Evolutionary conservation across 1,140 invertebrate species (phyloP).

Genomic region (Himalopsyche phryganea): DNA sequence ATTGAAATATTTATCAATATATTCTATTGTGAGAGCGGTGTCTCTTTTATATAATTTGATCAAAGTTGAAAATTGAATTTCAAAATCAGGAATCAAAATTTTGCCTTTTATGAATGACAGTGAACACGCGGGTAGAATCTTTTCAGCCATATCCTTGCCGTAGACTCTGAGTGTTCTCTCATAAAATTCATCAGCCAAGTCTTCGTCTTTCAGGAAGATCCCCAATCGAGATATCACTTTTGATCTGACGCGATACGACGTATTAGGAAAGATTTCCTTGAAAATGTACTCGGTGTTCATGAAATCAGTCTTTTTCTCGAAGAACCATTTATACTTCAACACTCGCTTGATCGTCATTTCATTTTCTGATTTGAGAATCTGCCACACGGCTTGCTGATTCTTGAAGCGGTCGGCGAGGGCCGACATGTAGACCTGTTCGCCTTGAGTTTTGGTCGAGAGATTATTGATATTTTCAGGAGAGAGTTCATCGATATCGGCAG

Average conservation of each 20-base stretch:
- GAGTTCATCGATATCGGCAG: conserved; percentile 2
- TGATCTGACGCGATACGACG: conserved; percentile 7
- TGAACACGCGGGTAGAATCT: conserved; percentile 18
- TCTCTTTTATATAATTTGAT: conserved; percentile 18
- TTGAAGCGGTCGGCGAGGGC: conserved; percentile 11
- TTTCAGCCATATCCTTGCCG: conserved; percentile 11
- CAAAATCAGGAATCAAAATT: background rate
- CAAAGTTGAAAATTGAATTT: conserved; percentile 5
- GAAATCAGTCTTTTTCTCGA: conserved; percentile 11
- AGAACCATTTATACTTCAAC: conserved; percentile 23
- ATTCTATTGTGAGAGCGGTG: conserved; percentile 11
- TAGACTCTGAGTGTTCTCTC: conserved; percentile 1
- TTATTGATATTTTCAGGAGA: conserved; percentile 4
- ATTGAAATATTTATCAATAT: conserved; percentile 11
- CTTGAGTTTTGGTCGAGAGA: background rate
- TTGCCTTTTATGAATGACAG: conserved; percentile 9
- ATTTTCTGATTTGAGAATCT: conserved; percentile 22
- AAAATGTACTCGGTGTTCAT: conserved; percentile 24
- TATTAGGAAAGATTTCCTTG: conserved; percentile 19
- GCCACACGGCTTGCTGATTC: conserved; percentile 6
- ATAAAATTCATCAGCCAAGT: conserved; percentile 16
- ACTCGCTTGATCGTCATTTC: conserved; percentile 10
- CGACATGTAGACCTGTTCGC: conserved; percentile 18
- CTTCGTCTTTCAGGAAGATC: conserved; percentile 9
- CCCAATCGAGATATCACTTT: conserved; percentile 17